phyloP scores from a whole-genome alignment of 1,140 invertebrate species.

The Vollenhovia emeryi region DNA sequence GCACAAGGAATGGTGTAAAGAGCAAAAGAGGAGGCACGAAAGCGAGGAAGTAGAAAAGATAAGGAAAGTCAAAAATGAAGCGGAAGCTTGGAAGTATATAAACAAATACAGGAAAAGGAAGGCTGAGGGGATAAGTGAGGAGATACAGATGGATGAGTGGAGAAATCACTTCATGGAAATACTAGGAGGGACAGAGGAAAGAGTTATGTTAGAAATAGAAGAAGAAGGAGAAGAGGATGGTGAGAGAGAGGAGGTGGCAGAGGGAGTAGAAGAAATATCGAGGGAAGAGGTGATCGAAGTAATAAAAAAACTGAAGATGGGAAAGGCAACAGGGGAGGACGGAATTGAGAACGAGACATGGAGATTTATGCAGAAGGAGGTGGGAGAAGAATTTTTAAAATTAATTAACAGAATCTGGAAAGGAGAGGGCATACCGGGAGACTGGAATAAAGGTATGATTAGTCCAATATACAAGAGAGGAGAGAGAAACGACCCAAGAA shows the following conservation, averaged over 20 bases:
- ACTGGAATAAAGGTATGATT: conserved; percentile 33
- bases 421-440: not conserved
- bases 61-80: conserved; percentile 29
- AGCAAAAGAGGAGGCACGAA: not conserved
- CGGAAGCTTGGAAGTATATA: conserved; percentile 46
- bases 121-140: not conserved
- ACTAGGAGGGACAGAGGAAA: too few species aligned
- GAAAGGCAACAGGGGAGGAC: not conserved
- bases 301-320: not conserved
- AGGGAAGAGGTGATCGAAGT: not conserved
- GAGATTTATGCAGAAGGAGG: too few species aligned
- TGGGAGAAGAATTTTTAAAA: not conserved
- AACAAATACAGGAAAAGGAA: conserved; percentile 29
- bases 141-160: conserved; percentile 5
- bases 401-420: conserved; percentile 34
- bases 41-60: conserved; percentile 10
- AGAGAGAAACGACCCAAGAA: not conserved
- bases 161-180: conserved; percentile 29
- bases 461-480: conserved; percentile 46
- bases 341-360: conserved; percentile 5
- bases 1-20: not conserved
- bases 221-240: not conserved
- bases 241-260: too few species aligned
- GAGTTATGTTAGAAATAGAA: not conserved
- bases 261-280: not conserved